Evolutionary conservation across 2,797 vertebrate genomes (phyloP).

Genomic region (Anabacerthia variegaticeps): DNA sequence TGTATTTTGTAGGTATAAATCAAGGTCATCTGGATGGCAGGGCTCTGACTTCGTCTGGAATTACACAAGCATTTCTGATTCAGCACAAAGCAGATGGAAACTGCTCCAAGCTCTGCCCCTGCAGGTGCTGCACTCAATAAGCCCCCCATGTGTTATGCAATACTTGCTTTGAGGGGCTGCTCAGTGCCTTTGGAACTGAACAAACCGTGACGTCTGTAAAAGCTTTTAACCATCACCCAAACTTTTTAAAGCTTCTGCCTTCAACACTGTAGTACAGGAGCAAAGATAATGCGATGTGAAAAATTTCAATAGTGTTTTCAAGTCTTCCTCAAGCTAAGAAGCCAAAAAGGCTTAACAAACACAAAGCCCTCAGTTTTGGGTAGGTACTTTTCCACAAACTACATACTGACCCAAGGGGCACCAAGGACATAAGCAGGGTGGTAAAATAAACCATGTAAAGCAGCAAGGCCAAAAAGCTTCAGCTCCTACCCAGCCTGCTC

Average conservation of each 20-base stretch:
- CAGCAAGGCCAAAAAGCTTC: not conserved
- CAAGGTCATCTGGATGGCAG: not conserved
- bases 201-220: not conserved
- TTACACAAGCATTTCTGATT: not conserved
- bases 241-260: not conserved
- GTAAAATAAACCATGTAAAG: not conserved
- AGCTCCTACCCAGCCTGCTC: not conserved
- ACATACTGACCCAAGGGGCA: not conserved
- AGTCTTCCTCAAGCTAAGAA: not conserved
- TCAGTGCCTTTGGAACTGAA: not conserved
- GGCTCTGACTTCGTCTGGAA: not conserved
- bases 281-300: not conserved
- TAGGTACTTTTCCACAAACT: not conserved
- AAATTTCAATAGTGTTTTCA: not conserved
- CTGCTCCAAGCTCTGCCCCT: not conserved
- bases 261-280: not conserved
- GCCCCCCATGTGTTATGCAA: not conserved
- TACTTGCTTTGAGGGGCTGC: not conserved
- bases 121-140: not conserved
- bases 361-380: not conserved
- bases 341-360: not conserved
- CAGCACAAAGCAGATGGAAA: not conserved
- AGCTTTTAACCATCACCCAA: not conserved
- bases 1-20: not conserved
- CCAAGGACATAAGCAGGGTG: not conserved